phyloP scores from a whole-genome alignment of 2,113 vertebrate species.

The Pleuronectes platessa region DNA sequence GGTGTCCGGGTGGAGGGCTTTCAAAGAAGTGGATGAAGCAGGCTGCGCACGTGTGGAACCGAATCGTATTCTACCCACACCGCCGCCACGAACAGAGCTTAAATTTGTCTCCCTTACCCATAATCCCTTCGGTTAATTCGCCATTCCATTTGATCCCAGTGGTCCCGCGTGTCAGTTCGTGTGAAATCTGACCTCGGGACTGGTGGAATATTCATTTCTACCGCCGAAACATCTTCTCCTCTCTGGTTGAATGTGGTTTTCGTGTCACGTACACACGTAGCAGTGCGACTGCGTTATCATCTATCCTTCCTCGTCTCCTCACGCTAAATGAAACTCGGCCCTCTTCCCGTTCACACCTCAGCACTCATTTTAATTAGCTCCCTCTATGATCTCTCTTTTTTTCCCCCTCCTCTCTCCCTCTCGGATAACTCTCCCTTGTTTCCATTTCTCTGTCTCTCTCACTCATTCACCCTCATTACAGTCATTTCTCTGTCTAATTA shows the following conservation, averaged over 20 bases:
- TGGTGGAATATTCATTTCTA: background rate
- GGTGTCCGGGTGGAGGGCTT: slow-evolving; percentile 39
- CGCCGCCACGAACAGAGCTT: slow-evolving; percentile 50
- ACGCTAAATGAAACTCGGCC: slow-evolving; percentile 53
- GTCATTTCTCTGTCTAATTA: slow-evolving; percentile 70
- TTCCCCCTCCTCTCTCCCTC: slow-evolving; percentile 21
- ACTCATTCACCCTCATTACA: slow-evolving; percentile 64
- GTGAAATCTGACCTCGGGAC: slow-evolving; percentile 24
- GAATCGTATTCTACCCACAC: slow-evolving; percentile 59
- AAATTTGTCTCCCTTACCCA: slow-evolving; percentile 55
- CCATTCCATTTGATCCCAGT: slow-evolving; percentile 47
- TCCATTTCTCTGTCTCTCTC: slow-evolving; percentile 52
- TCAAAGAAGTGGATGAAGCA: slow-evolving; percentile 48
- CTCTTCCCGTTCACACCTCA: slow-evolving; percentile 60
- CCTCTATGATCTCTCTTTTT: slow-evolving; percentile 60
- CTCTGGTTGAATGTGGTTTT: background rate
- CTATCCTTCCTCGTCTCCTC: slow-evolving; percentile 23
- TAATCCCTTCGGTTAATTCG: slow-evolving; percentile 64
- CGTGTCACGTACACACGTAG: slow-evolving; percentile 3
- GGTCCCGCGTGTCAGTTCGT: slow-evolving; percentile 8
- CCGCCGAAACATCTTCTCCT: background rate
- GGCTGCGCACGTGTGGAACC: slow-evolving; percentile 34
- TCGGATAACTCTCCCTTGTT: slow-evolving; percentile 54
- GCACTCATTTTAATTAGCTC: slow-evolving; percentile 75
- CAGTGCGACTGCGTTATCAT: background rate